Evolutionary conservation across 2,113 vertebrate genomes (phyloP).

Genomic region (Cephalopterus ornatus): DNA sequence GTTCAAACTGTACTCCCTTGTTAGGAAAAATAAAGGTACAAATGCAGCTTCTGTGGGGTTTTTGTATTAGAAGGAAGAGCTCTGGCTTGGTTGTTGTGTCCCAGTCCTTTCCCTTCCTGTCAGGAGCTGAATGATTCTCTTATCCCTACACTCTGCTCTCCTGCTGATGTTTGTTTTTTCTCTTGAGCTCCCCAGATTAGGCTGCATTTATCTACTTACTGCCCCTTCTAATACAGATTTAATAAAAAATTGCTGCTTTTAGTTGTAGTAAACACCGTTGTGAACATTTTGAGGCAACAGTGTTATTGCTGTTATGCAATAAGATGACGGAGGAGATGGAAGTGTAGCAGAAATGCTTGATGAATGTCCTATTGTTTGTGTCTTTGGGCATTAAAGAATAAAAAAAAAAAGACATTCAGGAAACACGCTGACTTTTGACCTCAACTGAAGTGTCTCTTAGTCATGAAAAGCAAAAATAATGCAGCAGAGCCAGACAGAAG

Average conservation of each 20-base stretch:
- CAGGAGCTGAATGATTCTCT: background rate
- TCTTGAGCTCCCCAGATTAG: background rate
- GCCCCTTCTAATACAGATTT: background rate
- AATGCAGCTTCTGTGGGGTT: background rate
- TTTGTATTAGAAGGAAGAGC: background rate
- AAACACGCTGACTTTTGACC: slow-evolving; percentile 1
- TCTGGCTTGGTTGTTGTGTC: background rate
- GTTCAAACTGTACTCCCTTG: background rate
- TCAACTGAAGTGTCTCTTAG: background rate
- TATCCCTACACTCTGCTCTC: background rate
- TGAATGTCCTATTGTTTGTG: slow-evolving; percentile 20
- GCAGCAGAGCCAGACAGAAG: background rate
- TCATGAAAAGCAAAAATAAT: slow-evolving; percentile 1
- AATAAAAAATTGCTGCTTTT: background rate
- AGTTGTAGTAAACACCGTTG: background rate
- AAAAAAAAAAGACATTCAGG: background rate
- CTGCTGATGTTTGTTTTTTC: background rate
- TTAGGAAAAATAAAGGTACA: background rate
- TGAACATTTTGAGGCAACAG: background rate
- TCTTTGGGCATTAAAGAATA: background rate
- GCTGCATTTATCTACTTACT: background rate
- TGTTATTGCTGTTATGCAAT: background rate
- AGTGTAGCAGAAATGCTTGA: background rate
- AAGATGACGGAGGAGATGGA: background rate
- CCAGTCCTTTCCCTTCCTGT: background rate